Evolutionary conservation across 2,888 invertebrate genomes (phyloP).

Genomic region (Aphidoletes aphidimyza): DNA sequence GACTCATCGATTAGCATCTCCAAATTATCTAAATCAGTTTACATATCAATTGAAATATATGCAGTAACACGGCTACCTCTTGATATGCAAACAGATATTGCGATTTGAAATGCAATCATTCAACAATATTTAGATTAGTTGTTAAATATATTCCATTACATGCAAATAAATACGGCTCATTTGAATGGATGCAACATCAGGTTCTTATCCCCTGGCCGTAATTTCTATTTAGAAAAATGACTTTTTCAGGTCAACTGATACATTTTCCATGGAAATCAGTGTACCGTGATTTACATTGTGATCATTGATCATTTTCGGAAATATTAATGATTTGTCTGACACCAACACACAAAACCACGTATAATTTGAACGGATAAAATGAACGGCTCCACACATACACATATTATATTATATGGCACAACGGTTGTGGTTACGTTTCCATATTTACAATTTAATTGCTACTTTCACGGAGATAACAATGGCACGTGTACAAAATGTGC

Average conservation of each 20-base stretch:
- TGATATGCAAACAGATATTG: too few relatives aligned
- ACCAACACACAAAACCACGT: slow-evolving; percentile 18
- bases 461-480: neutral
- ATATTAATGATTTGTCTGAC: slow-evolving; percentile 32
- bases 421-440: neutral
- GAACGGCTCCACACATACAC: neutral
- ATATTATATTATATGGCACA: neutral
- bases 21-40: too few relatives aligned
- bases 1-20: too few relatives aligned
- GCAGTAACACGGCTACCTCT: too few relatives aligned
- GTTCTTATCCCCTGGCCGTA: too few relatives aligned
- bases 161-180: too few relatives aligned
- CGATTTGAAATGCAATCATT: too few relatives aligned
- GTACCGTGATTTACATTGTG: slow-evolving; percentile 6
- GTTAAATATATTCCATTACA: too few relatives aligned
- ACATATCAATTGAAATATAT: too few relatives aligned
- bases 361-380: slow-evolving; percentile 28
- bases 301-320: slow-evolving; percentile 13
- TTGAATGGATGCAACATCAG: too few relatives aligned
- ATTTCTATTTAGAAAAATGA: neutral
- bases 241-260: neutral
- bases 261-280: neutral
- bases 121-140: too few relatives aligned
- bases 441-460: slow-evolving; percentile 27
- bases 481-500: neutral